phyloP scores from a whole-genome alignment of 2,113 vertebrate genomes.

The Hippocampus mohnikei region DNA sequence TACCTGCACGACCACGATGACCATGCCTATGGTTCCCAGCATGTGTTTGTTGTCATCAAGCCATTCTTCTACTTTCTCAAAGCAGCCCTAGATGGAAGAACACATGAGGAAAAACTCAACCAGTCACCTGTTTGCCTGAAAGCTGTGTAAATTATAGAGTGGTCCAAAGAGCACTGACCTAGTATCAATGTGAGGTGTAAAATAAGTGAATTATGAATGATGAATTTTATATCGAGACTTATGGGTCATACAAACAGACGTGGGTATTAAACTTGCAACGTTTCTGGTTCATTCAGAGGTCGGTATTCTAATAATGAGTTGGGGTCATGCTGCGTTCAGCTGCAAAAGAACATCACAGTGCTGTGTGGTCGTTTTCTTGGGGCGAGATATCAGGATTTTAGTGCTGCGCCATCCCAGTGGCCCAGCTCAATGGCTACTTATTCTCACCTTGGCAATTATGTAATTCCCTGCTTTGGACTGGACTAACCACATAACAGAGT shows the following conservation, averaged over 20 bases:
- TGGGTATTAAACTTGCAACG: not conserved
- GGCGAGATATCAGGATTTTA: constrained; percentile 50
- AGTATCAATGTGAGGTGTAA: constrained; percentile 18
- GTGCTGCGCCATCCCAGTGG: constrained; percentile 23
- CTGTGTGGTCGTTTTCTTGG: constrained; percentile 40
- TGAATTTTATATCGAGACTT: constrained; percentile 20
- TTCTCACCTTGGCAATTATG: constrained; percentile 57
- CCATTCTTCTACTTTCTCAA: constrained; percentile 90
- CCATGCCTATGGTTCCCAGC: constrained; percentile 89
- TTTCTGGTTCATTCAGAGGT: constrained; percentile 35
- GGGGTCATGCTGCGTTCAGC: constrained; percentile 17
- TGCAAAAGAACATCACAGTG: constrained; percentile 22
- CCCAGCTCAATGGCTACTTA: constrained; percentile 46
- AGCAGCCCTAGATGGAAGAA: constrained; percentile 82
- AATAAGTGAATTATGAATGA: constrained; percentile 28
- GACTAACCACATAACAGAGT: constrained; percentile 41
- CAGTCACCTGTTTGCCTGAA: not conserved
- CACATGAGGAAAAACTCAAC: not conserved
- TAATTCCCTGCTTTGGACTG: constrained; percentile 55
- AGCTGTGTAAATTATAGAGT: not conserved
- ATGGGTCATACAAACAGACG: not conserved
- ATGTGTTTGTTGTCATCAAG: constrained; percentile 92
- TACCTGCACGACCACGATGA: constrained; percentile 93
- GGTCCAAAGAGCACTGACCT: constrained; percentile 4
- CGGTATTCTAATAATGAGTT: not conserved